Base-by-base conservation (phyloP, 2,797 vertebrate genomes). In the Oreochromis grahami region DNA sequence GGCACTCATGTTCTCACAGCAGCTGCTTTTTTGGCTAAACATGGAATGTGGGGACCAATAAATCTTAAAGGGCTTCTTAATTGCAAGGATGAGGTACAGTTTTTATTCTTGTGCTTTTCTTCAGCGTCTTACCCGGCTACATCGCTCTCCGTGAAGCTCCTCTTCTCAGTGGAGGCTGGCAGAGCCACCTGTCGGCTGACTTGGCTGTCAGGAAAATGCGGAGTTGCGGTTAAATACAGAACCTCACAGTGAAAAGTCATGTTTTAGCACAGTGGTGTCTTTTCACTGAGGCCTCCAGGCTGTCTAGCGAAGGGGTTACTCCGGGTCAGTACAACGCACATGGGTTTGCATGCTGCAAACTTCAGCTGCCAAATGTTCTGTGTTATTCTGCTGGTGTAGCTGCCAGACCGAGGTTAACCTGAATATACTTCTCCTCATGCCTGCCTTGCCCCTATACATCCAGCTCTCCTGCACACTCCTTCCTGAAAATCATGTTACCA, bases 401-500 rank as follows among this genome's bases (percentile, higher is more conserved):
- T 89, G 91, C 93, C 92, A 95, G 92, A 94, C 93, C 91, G 81
- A 91, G 50, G 88, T 77, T 90, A 93, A 93, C 93, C 90, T 90
- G 91, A 90, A 93, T 92, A 88, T 88, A 92, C 79, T 84, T 93
- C 87, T 87, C 80, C 51, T 76, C 77, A 77, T 86, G 83, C 87
- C 82, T 82, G 82, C 86, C 74, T 81, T 86, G 82, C 83, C 85
- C 82, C 92, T 87, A 81, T 94, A 86, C 88, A 60, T 89, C 77
- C 92, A 93, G 86, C 89, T 90, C 89, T 89, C 90, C 91, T 87
- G 92, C 84, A 89, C 89, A 89, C 85, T 88, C 76, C 74, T 81
- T 50, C 88, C 84, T 91, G 88, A 89, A 95, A 95, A 95, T 95
- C 90, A 94, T 92, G 86, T 95, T 95, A 86, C 91, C 93, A 95